These are phyloP conservation scores for Eulithis prunata DNA, from an alignment of 2,888 invertebrate genomes.

Conservation along the genomic window DNA sequence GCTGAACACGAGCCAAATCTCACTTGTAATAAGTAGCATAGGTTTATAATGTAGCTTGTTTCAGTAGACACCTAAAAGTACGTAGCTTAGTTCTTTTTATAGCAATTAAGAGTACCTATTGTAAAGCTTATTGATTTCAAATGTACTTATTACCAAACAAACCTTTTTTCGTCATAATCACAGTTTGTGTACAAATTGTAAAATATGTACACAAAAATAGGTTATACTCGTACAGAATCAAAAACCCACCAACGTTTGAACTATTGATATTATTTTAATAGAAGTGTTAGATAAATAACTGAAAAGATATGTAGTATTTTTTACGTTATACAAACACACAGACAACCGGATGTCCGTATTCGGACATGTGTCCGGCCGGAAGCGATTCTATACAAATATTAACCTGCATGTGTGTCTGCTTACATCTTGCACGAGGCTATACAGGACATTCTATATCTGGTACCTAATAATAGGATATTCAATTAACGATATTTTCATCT, in stretches of 20 bases:
- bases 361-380: slow-evolving; percentile 21
- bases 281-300: neutral
- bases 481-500: too few species aligned
- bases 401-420: neutral
- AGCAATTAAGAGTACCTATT: neutral
- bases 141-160: neutral
- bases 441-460: too few species aligned
- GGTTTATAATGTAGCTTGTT: neutral
- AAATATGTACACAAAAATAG: too few species aligned
- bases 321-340: neutral
- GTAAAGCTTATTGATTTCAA: slow-evolving; percentile 5
- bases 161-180: too few species aligned
- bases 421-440: neutral
- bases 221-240: too few species aligned
- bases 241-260: too few species aligned
- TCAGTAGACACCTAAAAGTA: slow-evolving; percentile 7
- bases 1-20: slow-evolving; percentile 25
- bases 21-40: slow-evolving; percentile 1
- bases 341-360: slow-evolving; percentile 18
- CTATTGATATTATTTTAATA: neutral
- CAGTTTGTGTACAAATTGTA: too few species aligned
- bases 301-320: too few species aligned
- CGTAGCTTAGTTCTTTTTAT: neutral
- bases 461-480: too few species aligned
- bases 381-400: slow-evolving; percentile 10